Percentiles rank a stretch among this genome's conserved stretches.
These are phyloP conservation scores for Pilophorus perplexus DNA, from an alignment of 2,888 invertebrate genomes.

Conservation along the genomic window DNA sequence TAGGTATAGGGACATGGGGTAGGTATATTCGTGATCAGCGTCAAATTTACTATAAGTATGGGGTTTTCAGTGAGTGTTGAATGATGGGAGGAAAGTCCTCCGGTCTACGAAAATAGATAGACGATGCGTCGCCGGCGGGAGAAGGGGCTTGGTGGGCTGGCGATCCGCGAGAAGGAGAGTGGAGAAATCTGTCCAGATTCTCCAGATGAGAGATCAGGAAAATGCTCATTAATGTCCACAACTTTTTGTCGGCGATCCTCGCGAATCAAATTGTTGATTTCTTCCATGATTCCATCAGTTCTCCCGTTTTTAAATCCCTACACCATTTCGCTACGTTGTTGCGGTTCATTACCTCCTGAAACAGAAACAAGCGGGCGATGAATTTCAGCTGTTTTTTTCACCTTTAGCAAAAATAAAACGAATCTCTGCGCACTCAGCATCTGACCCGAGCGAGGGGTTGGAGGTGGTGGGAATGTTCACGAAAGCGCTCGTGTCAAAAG, in stretches of 20 bases:
- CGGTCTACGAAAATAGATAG: no score
- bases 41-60: no score
- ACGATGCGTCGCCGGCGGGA: no score
- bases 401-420: conserved; percentile 5
- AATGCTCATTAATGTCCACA: conserved; percentile 11
- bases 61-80: no score
- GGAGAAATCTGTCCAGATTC: no score
- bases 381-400: conserved; percentile 3
- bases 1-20: no score
- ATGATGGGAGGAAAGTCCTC: no score
- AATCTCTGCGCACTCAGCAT: conserved; percentile 12
- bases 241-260: conserved; percentile 6
- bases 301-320: conserved; percentile 4
- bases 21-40: no score
- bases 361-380: no score
- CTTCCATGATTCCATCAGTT: background rate
- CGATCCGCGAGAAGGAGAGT: no score
- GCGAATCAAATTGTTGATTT: conserved; percentile 5
- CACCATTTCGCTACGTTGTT: conserved; percentile 2
- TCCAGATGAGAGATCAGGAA: conserved; percentile 1
- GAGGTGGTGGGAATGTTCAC: conserved; percentile 9
- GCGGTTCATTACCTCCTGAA: conserved; percentile 8
- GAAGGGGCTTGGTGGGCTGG: no score
- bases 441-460: conserved; percentile 9
- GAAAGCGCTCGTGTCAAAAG: conserved; percentile 2